These are phyloP conservation scores for Bergia puertoricense DNA, from an alignment of 92 coral and sea anemone genomes.

Conservation along the genomic window DNA sequence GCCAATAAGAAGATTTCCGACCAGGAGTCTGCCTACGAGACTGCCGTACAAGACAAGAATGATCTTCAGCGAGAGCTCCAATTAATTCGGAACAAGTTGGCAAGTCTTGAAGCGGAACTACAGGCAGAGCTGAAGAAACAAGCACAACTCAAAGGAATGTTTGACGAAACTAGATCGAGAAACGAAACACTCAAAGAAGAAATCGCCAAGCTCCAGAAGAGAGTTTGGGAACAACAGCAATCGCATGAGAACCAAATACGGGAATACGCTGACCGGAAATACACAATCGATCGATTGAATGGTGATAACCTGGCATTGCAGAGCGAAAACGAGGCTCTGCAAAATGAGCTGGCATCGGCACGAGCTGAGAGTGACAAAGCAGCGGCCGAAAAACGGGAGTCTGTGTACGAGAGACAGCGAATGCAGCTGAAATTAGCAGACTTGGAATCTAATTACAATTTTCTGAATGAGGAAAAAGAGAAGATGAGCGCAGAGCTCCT, in stretches of 20 bases:
- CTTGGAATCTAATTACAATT: conserved; percentile 68
- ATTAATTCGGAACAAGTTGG: conserved; percentile 65
- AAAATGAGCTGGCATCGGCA: conserved; percentile 66
- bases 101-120: conserved; percentile 80
- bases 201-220: conserved; percentile 81
- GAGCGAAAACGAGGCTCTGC: conserved; percentile 69
- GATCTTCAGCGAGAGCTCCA: conserved; percentile 81
- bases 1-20: conserved; percentile 84
- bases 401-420: conserved; percentile 71
- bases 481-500: conserved; percentile 74
- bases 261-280: conserved; percentile 69
- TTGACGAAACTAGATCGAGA: conserved; percentile 82
- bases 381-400: conserved; percentile 68
- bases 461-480: conserved; percentile 87
- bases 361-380: conserved; percentile 76
- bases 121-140: conserved; percentile 82
- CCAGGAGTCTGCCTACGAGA: conserved; percentile 82
- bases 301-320: conserved; percentile 69
- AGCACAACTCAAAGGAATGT: conserved; percentile 84
- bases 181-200: conserved; percentile 90
- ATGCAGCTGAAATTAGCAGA: conserved; percentile 72
- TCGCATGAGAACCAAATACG: conserved; percentile 63
- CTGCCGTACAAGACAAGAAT: conserved; percentile 73
- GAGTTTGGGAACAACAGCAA: conserved; percentile 79
- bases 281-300: conserved; percentile 73